Evolutionary conservation across 2,888 invertebrate species (phyloP), one percentile per base, ranked within the genome.

Genomic region (Pristionchus entomophagus): DNA sequence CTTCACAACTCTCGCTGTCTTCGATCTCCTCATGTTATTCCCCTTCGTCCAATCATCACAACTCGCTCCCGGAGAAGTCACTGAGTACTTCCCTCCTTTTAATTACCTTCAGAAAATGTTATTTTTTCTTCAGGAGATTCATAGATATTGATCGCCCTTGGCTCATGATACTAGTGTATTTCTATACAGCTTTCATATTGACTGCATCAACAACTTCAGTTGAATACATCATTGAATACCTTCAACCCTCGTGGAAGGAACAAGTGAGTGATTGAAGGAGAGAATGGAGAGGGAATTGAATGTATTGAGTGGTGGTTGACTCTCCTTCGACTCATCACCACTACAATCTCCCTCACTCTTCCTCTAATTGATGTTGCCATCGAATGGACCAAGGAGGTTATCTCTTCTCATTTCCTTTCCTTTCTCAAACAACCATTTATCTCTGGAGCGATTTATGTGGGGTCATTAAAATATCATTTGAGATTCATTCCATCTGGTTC

Each of bases 1-100:
- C 2, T 83, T 83, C 62, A 51, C 83, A 26, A 83, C 83, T 17
- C 59, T 62, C 1, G 83, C 83, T 1, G 35, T 83, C 10, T 83
- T 83, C 49, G 62, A n/a, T 35, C 62, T 83, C 12, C 62, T 83
- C 0, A 49, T 62, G 29, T 29, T 83, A 6, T 83, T 83, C n/a
- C 83, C 83, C n/a, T 83, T 83, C 62, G 62, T 82, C 2, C 83
- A 83, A 62, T 62, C 83, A 41, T 83, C 83, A 1, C 8, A 45
- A 32, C 41, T 83, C 17, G 83, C 62, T 14, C 62, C 62, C 2
- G 83, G 83, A 14, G 45, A 62, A 45, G 6, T 14, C 45, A 45
- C 8, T 45, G 45, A 45, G 45, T 45, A 45, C 45, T 45, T 10
- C 6, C 45, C n/a, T n/a, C n/a, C n/a, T n/a, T n/a, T n/a, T n/a